phyloP scores from a whole-genome alignment of 2,113 vertebrate species.

The Elephantulus edwardii region DNA sequence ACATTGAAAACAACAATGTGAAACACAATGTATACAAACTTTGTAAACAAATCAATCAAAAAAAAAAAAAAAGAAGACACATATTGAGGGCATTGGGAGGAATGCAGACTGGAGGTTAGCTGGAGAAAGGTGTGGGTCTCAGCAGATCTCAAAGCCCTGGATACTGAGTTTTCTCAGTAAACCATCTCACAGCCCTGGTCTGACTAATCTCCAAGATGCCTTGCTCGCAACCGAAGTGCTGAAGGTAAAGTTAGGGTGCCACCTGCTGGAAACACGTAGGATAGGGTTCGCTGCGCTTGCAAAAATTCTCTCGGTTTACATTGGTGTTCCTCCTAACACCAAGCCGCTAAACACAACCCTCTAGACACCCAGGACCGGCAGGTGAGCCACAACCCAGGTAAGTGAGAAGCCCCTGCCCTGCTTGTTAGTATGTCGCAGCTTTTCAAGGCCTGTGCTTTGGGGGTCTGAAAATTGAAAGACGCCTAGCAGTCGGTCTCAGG shows the following conservation, averaged over 20 bases:
- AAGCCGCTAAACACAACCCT: background rate
- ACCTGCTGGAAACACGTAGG: slow-evolving; percentile 60
- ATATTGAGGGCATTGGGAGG: background rate
- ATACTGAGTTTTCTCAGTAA: background rate
- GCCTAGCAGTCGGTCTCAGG: background rate
- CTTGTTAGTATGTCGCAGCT: background rate
- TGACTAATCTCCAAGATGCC: background rate
- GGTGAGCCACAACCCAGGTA: accelerated
- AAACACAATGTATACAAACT: too few species aligned
- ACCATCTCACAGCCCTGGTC: accelerated
- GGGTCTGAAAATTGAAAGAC: background rate
- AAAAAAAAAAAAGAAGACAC: too few species aligned
- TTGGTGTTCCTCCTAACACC: background rate
- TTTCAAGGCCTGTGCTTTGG: background rate
- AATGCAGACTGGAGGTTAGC: background rate
- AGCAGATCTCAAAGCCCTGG: background rate
- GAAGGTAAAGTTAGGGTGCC: slow-evolving; percentile 73
- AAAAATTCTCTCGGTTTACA: background rate
- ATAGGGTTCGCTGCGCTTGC: background rate
- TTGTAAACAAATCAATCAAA: too few species aligned
- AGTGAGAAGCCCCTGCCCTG: background rate
- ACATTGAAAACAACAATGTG: too few species aligned
- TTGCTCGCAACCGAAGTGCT: accelerated
- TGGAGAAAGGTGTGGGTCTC: background rate
- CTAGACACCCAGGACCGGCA: background rate